Evolutionary conservation across 2,797 vertebrate species (phyloP).

Genomic region (Dallia pectoralis): DNA sequence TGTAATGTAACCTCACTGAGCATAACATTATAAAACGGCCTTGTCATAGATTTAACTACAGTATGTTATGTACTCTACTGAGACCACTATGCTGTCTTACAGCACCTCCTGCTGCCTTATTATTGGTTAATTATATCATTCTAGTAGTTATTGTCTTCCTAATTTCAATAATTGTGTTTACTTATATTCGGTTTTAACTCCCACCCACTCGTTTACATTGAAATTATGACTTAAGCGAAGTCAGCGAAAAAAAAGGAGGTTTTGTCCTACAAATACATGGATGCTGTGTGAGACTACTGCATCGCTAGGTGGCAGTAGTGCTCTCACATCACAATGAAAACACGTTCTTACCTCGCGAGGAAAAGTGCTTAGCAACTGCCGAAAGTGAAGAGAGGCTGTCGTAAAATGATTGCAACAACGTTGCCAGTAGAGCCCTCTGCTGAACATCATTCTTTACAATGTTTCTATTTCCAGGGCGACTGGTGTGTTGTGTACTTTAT

Average conservation of each 20-base stretch:
- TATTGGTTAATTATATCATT: no score
- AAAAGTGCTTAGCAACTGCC: neutral
- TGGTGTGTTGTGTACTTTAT: neutral
- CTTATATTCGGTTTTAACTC: no score
- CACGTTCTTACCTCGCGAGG: neutral
- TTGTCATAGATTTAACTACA: no score
- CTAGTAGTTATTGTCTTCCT: neutral
- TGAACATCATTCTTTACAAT: neutral
- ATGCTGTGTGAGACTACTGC: neutral
- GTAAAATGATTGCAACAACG: constrained; percentile 40
- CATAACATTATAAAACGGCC: no score
- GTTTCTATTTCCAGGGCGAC: neutral
- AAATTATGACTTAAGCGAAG: no score
- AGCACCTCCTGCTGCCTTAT: no score
- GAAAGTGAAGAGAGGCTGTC: constrained; percentile 35
- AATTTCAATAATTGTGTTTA: neutral
- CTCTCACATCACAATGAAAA: neutral
- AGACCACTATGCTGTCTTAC: no score
- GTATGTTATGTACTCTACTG: no score
- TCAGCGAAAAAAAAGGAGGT: no score
- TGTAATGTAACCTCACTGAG: no score
- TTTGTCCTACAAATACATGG: neutral
- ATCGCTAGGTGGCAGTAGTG: constrained; percentile 3
- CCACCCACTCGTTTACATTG: no score
- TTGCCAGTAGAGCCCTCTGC: constrained; percentile 25